Evolutionary conservation across 1,140 invertebrate genomes (phyloP).

Genomic region (Pectinophora gossypiella): DNA sequence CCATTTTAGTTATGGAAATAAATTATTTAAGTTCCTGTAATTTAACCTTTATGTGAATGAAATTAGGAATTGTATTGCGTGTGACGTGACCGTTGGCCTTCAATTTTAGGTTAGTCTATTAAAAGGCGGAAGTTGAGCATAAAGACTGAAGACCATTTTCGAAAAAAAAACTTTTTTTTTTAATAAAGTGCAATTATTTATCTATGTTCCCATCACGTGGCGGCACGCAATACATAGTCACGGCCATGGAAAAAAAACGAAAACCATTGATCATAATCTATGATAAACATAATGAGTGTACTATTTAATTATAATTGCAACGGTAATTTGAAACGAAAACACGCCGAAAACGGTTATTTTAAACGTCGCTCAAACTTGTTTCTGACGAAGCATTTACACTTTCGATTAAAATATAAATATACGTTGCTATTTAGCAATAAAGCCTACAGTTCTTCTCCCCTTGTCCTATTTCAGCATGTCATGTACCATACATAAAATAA

Average conservation of each 20-base stretch:
- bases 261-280: slow-evolving; percentile 34
- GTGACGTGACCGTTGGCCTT: too few relatives aligned
- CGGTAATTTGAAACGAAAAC: slow-evolving; percentile 9
- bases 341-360: neutral
- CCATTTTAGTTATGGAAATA: too few relatives aligned
- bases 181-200: slow-evolving; percentile 27
- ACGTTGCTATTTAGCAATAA: too few relatives aligned
- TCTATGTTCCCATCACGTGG: slow-evolving; percentile 25
- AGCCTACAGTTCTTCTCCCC: too few relatives aligned
- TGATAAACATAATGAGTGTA: slow-evolving; percentile 23
- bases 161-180: slow-evolving; percentile 18
- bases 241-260: slow-evolving; percentile 26
- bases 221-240: slow-evolving; percentile 29
- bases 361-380: neutral
- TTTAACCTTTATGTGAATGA: too few relatives aligned
- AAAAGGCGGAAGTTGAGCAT: too few relatives aligned
- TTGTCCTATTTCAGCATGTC: too few relatives aligned
- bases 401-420: neutral
- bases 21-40: too few relatives aligned
- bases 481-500: too few relatives aligned
- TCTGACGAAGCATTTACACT: neutral
- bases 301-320: slow-evolving; percentile 4
- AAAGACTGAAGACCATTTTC: too few relatives aligned
- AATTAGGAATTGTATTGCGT: too few relatives aligned
- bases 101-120: too few relatives aligned